Evolutionary conservation across 2,113 vertebrate genomes (phyloP), one percentile per base, ranked within the genome.

Genomic region (Ploceus nigricollis): DNA sequence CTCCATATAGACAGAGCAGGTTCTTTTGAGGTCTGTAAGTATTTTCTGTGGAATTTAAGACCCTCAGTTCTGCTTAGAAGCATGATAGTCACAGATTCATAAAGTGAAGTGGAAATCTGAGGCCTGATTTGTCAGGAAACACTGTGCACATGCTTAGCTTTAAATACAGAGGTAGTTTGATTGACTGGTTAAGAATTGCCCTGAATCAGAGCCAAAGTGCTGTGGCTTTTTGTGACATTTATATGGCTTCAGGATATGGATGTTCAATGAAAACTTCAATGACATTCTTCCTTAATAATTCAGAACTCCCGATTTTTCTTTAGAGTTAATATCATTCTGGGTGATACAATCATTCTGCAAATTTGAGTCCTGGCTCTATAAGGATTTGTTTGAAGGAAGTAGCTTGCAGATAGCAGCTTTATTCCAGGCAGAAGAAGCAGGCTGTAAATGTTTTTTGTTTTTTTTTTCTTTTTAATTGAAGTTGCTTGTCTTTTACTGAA

Each of bases 261-360:
- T 79, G 71, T 93, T 96, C 93, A 94, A 71, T 66, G 91, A 92
- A 96, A 93, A 90, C 60, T 87, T 87, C 71, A 48, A 1, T 85
- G 79, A 88, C 60, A 81, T 31, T 88, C 47, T 86, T 80, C 63
- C 57, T 97, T 69, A 95, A 95, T 97, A 96, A 97, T 96, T 95
- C 44, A 95, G 57, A 78, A 86, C 54, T 68, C 73, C 18, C 3
- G 0, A 78, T 96, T 96, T 91, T 94, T 96, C 86, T 85, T 93
- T 91, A 77, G 63, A 90, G 83, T 68, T 96, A 90, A 64, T 89
- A 86, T 87, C 54, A 33, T 37, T 60, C 71, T 90, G 53, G 65
- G n/a, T 91, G 90, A 83, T 91, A 88, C 50, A 85, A 63, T 89
- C 58, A 79, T 91, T 79, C 48, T 96, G 47, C 48, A 89, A 40